Conservation (phyloP, 2,113 vertebrate species). For the Cavia aperea region DNA sequence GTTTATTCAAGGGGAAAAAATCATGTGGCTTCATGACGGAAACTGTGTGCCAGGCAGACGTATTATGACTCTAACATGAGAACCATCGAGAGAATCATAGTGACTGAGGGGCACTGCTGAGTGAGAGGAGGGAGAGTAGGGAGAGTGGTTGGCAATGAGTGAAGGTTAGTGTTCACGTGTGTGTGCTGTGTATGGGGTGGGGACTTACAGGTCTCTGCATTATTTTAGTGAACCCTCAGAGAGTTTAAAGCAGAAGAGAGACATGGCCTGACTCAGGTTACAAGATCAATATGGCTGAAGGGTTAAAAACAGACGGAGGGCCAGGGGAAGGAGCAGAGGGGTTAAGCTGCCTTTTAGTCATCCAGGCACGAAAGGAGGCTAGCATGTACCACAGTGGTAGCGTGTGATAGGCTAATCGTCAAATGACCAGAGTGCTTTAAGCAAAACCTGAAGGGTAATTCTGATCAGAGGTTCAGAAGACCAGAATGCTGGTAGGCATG, state of each 20-base stretch:
- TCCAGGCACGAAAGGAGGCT: not conserved
- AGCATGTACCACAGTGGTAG: not conserved
- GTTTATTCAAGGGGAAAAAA: not conserved
- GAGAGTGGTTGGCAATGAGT: not conserved
- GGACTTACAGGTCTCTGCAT: not conserved
- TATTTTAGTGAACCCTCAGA: not conserved
- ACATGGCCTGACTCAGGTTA: not conserved
- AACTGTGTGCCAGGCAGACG: not conserved
- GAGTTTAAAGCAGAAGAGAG: not conserved
- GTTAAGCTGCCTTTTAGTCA: not conserved
- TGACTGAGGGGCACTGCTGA: not conserved
- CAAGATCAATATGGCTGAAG: not conserved
- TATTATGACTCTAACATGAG: not conserved
- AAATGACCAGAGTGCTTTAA: not conserved
- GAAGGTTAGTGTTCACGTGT: not conserved
- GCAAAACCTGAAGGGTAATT: not conserved
- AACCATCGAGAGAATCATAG: not conserved
- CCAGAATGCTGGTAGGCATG: not conserved
- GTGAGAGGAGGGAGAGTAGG: not conserved
- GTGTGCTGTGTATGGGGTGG: not conserved
- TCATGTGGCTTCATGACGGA: not conserved
- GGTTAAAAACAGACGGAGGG: not conserved
- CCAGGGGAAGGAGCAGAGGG: not conserved
- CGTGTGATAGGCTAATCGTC: not conserved
- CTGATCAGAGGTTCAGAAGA: not conserved